phyloP scores from a whole-genome alignment of 2,797 vertebrate genomes.

The Pristis pectinata region DNA sequence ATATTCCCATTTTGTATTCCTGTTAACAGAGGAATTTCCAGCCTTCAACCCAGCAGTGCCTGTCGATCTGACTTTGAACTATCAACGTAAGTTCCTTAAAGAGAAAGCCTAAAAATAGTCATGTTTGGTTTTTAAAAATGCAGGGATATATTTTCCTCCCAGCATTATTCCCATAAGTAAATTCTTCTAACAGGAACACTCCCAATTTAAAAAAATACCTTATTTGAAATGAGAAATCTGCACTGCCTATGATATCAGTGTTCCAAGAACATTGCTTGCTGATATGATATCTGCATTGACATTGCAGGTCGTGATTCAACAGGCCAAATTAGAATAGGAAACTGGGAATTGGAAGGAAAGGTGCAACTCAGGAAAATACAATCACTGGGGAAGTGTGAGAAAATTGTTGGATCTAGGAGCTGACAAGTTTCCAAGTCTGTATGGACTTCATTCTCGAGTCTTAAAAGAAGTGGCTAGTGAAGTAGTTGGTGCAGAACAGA shows the following conservation, averaged over 20 bases:
- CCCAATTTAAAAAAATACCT: neutral
- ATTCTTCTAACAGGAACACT: neutral
- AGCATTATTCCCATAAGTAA: neutral
- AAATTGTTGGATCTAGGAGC: too few species aligned
- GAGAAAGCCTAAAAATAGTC: neutral
- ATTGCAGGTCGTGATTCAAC: neutral
- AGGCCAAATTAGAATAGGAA: too few species aligned
- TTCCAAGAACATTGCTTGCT: neutral
- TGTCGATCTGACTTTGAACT: neutral
- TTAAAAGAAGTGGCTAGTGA: too few species aligned
- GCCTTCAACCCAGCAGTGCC: neutral
- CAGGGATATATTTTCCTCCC: neutral
- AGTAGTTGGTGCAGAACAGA: too few species aligned
- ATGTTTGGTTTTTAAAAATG: neutral
- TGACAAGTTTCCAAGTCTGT: too few species aligned
- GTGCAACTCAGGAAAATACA: too few species aligned
- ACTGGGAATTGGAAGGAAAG: too few species aligned
- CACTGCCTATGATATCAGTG: neutral
- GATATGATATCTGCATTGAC: too few species aligned
- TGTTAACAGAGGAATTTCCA: too few species aligned
- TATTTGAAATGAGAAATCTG: neutral
- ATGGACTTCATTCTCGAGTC: too few species aligned
- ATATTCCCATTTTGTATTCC: neutral
- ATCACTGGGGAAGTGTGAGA: too few species aligned
- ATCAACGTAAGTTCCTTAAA: conserved; percentile 11